Evolutionary conservation across 2,888 invertebrate species (phyloP).

Genomic region (Mamestra brassicae): DNA sequence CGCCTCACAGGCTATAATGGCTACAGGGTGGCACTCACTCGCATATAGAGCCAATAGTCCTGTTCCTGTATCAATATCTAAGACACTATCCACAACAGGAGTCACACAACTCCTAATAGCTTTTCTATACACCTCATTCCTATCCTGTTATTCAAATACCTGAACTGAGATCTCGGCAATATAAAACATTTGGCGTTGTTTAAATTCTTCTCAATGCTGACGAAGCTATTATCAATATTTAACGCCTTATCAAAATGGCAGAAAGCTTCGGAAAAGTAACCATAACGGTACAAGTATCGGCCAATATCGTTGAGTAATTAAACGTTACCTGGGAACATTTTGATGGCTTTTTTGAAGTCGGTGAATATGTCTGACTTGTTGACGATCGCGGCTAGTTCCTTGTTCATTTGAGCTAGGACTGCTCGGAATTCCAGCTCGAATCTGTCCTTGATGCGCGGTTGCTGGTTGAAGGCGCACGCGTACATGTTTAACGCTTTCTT

Average conservation of each 20-base stretch:
- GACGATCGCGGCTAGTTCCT: slow-evolving; percentile 22
- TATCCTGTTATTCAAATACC: slow-evolving; percentile 50
- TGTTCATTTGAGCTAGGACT: slow-evolving; percentile 43
- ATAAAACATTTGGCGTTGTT: slow-evolving; percentile 47
- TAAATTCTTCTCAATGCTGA: slow-evolving; percentile 70
- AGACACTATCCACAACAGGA: slow-evolving; percentile 46
- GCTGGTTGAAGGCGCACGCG: slow-evolving; percentile 38
- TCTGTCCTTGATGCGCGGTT: slow-evolving; percentile 19
- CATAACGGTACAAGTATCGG: slow-evolving; percentile 66
- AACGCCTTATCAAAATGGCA: slow-evolving; percentile 87
- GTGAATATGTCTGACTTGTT: slow-evolving; percentile 43
- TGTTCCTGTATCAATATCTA: slow-evolving; percentile 49
- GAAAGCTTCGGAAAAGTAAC: slow-evolving; percentile 85
- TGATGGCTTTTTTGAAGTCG: slow-evolving; percentile 48
- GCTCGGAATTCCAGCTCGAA: slow-evolving; percentile 39
- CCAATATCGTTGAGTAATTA: slow-evolving; percentile 52
- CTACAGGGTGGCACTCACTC: slow-evolving; percentile 82
- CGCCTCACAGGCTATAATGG: slow-evolving; percentile 41
- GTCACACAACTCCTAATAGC: slow-evolving; percentile 49
- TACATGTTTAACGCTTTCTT: slow-evolving; percentile 48
- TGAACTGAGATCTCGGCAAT: slow-evolving; percentile 40
- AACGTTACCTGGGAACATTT: slow-evolving; percentile 34
- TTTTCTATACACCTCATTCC: slow-evolving; percentile 54
- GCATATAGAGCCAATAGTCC: slow-evolving; percentile 92
- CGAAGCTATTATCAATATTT: slow-evolving; percentile 82